phyloP scores from a whole-genome alignment of 2,888 invertebrate genomes.

The Meiosimyza platycephala region DNA sequence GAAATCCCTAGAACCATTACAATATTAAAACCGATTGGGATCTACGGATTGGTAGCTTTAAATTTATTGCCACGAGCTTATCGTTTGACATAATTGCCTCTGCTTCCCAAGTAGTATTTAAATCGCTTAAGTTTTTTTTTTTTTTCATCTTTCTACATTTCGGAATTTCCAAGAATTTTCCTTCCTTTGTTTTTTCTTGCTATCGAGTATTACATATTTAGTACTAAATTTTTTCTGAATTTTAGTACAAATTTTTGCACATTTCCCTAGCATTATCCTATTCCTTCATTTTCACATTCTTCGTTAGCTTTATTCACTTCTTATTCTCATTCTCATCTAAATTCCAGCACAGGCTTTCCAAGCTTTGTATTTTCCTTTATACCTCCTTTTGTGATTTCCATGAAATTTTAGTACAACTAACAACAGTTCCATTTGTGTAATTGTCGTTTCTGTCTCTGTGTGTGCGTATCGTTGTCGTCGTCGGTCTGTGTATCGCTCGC shows the following conservation, averaged over 20 bases:
- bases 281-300: slow-evolving; percentile 8
- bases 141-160: neutral
- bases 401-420: slow-evolving; percentile 21
- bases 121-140: neutral
- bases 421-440: neutral
- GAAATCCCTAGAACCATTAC: too few species aligned
- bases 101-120: too few species aligned
- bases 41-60: too few species aligned
- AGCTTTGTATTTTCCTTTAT: neutral
- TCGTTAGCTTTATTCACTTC: neutral
- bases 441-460: slow-evolving; percentile 22
- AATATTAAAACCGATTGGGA: too few species aligned
- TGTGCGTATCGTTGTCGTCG: slow-evolving; percentile 17
- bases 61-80: too few species aligned
- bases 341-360: slow-evolving; percentile 5
- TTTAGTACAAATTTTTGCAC: slow-evolving; percentile 26
- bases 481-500: neutral
- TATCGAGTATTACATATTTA: slow-evolving; percentile 17
- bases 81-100: too few species aligned
- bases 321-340: neutral
- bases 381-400: neutral
- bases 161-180: slow-evolving; percentile 4
- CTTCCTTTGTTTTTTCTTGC: slow-evolving; percentile 15
- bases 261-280: slow-evolving; percentile 1
- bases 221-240: neutral